A percentile compares a stretch with the other conserved stretches of the same genome.
Evolutionary conservation across 2,888 invertebrate species (phyloP).

Genomic region (Microctonus hyperodae): DNA sequence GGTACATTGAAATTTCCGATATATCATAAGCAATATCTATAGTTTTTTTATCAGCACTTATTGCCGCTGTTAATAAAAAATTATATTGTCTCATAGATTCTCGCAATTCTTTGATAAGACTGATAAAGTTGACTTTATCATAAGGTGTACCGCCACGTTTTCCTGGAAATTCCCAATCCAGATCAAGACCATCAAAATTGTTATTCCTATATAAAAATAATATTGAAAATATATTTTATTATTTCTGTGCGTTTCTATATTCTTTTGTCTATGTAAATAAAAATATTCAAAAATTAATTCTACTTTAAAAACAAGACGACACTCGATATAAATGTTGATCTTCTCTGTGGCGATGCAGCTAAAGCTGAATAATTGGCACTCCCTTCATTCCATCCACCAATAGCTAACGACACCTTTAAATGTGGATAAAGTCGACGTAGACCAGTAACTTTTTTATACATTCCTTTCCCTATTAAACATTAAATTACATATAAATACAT

Average conservation of each 20-base stretch:
- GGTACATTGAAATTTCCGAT: conserved; percentile 65
- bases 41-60: conserved; percentile 79
- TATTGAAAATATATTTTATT: conserved; percentile 1
- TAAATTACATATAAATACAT: not conserved
- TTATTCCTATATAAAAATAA: conserved; percentile 67
- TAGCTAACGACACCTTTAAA: conserved; percentile 76
- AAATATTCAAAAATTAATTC: conserved; percentile 23
- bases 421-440: conserved; percentile 75
- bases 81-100: conserved; percentile 74
- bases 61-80: conserved; percentile 80
- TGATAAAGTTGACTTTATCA: conserved; percentile 80
- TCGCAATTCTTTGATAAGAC: conserved; percentile 78
- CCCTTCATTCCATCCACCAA: conserved; percentile 94
- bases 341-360: conserved; percentile 70
- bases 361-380: conserved; percentile 76
- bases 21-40: conserved; percentile 83
- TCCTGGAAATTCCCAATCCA: conserved; percentile 87
- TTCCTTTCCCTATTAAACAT: conserved; percentile 53
- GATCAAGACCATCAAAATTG: conserved; percentile 78
- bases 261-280: conserved; percentile 11
- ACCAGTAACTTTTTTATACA: conserved; percentile 72
- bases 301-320: conserved; percentile 75
- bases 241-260: too few relatives aligned
- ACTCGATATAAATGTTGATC: conserved; percentile 75
- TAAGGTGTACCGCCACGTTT: conserved; percentile 76